phyloP scores from a whole-genome alignment of 2,113 vertebrate genomes.

The Pleuronectes platessa region DNA sequence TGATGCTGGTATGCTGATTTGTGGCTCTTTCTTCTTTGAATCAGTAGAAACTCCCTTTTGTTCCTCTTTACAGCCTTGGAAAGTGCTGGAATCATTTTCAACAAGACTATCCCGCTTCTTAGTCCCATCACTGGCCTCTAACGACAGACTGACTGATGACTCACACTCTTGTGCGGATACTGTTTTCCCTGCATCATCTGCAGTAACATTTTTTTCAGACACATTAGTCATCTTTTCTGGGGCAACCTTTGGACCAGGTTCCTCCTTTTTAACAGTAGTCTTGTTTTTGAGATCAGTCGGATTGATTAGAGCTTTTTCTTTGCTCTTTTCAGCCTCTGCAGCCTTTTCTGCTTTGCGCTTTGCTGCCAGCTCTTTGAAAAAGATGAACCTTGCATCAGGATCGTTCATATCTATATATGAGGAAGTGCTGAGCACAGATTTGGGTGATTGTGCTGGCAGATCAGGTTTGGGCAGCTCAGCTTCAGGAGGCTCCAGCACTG shows the following conservation, averaged over 20 bases:
- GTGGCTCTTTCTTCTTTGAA: conserved; percentile 71
- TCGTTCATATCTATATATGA: conserved; percentile 75
- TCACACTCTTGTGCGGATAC: conserved; percentile 11
- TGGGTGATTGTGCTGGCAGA: conserved; percentile 22
- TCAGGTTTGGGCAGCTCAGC: conserved; percentile 43
- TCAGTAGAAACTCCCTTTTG: conserved; percentile 62
- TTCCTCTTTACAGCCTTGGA: conserved; percentile 21
- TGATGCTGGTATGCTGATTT: conserved; percentile 48
- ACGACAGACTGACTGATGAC: neutral
- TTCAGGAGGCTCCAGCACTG: conserved; percentile 30
- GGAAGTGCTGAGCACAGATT: conserved; percentile 21
- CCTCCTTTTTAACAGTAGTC: conserved; percentile 20
- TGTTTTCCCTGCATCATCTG: conserved; percentile 21
- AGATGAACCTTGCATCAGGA: conserved; percentile 62
- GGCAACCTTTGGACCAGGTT: conserved; percentile 1
- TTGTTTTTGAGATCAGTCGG: conserved; percentile 11
- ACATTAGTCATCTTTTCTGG: conserved; percentile 4
- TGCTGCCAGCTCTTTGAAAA: conserved; percentile 75
- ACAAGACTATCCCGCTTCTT: too few relatives aligned
- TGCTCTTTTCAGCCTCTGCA: conserved; percentile 47
- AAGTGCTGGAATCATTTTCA: neutral
- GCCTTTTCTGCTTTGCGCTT: conserved; percentile 66
- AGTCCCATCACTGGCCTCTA: too few relatives aligned
- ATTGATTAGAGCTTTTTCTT: conserved; percentile 24
- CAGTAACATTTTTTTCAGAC: neutral